These are phyloP conservation scores for Falco rusticolus DNA, from an alignment of 2,797 vertebrate species.

Conservation along the genomic window DNA sequence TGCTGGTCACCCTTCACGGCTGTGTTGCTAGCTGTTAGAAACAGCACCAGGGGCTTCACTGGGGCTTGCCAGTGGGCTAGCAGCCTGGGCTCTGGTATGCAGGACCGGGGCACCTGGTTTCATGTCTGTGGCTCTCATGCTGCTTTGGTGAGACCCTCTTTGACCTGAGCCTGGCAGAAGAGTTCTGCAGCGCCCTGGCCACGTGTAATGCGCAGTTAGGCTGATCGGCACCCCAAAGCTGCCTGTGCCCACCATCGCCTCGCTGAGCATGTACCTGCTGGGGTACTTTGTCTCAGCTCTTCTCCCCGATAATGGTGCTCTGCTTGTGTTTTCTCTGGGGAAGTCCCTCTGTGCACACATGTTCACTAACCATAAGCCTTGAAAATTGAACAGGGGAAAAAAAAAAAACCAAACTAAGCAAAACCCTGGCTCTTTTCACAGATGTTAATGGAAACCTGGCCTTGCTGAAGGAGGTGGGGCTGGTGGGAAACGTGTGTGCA, in stretches of 20 bases:
- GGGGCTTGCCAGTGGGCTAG: background rate
- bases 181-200: background rate
- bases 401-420: background rate
- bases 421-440: background rate
- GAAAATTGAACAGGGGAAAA: background rate
- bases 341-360: background rate
- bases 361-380: background rate
- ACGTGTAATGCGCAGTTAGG: fast-evolving
- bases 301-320: fast-evolving
- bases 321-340: background rate
- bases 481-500: background rate
- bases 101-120: background rate
- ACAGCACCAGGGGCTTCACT: background rate
- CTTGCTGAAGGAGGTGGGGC: background rate
- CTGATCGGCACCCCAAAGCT: no score
- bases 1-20: fast-evolving
- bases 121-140: background rate
- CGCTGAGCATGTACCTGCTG: background rate
- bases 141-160: background rate
- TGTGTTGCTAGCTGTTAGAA: background rate
- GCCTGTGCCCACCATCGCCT: fast-evolving
- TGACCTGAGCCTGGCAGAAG: background rate
- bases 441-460: background rate
- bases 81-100: background rate
- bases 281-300: background rate